Base-by-base conservation (phyloP, 1,140 invertebrate species). In the Elymnias hypermnestra region DNA sequence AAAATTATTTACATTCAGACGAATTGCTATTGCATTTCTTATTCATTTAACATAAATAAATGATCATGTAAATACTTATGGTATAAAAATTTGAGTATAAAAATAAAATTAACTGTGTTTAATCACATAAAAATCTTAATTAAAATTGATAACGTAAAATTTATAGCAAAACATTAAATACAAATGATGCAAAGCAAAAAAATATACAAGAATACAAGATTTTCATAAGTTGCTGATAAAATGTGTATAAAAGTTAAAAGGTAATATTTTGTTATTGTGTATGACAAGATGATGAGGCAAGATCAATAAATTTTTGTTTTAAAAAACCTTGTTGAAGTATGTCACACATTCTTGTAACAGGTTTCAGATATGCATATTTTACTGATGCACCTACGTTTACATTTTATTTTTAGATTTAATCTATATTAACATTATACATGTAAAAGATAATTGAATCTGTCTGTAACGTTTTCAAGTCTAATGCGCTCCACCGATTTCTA, bases 271-370 rank as follows among this genome's bases (percentile, higher is more conserved):
- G 29, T 53, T 47, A 51, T 51, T 52, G 37, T 54, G 36, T 60
- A 58, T 53, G 46, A 53, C 56, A 43, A 28, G 37, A 49, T 42
- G 63, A 61, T 70, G 66, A 53, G 41, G 66, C 53, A 70, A 72
- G 54, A 58, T 60, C 59, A 72, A 72, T 72, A 68, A 63, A 59
- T 66, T 66, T 63, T 63, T 56, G 42, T 60, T 65, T 44, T 58
- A 51, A 60, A 70, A 70, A 73, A 65, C 62, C 60, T 71, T 70
- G 65, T 61, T 69, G 61, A 72, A 75, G 57, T 73, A 57, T 75
- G 68, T 73, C 74, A 75, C 53, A 67, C 61, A 61, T 56, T 59
- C 57, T 56, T 63, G 58, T 54, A 62, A 74, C 69, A 63, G 68
- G 71, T 72, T 74, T 72, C 47, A 42, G 37, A 63, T 60, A 42